phyloP scores from a whole-genome alignment of 2,888 invertebrate species.

The Drosophila parthenogenetica region DNA sequence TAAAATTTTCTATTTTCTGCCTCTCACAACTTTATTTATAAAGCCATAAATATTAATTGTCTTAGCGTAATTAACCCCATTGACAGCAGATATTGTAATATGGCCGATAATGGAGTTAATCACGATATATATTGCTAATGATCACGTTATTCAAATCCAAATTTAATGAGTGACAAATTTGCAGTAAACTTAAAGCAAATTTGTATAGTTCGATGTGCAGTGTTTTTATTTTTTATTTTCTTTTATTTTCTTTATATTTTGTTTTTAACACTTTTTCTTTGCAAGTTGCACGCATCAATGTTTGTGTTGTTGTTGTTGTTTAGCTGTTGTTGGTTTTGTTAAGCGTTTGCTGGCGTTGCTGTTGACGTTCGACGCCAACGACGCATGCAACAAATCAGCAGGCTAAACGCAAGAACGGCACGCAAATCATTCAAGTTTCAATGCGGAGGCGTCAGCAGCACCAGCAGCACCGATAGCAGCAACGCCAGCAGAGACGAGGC shows the following conservation, averaged over 20 bases:
- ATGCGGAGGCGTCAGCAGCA: conserved; percentile 54
- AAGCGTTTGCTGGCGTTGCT: conserved; percentile 48
- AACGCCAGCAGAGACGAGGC: conserved; percentile 28
- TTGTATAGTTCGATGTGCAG: conserved; percentile 43
- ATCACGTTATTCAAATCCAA: conserved; percentile 21
- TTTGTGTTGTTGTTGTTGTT: conserved; percentile 30
- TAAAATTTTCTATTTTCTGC: neutral
- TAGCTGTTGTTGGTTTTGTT: conserved; percentile 46
- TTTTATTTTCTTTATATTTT: conserved; percentile 31
- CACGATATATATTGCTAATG: conserved; percentile 33
- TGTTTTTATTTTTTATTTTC: conserved; percentile 35
- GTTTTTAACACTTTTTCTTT: conserved; percentile 70
- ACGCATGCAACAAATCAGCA: conserved; percentile 81
- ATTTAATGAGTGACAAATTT: conserved; percentile 16
- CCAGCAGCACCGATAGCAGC: conserved; percentile 31
- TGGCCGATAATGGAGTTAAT: conserved; percentile 2
- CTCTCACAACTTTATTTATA: neutral
- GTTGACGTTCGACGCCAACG: conserved; percentile 62
- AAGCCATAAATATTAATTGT: conserved; percentile 2
- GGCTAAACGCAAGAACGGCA: conserved; percentile 74
- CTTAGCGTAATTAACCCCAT: conserved; percentile 1
- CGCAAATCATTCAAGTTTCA: conserved; percentile 67
- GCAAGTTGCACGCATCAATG: conserved; percentile 58
- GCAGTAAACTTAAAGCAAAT: conserved; percentile 12
- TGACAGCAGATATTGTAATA: conserved; percentile 25